Evolutionary conservation across 2,888 invertebrate genomes (phyloP), one percentile per base, ranked within the genome.

Genomic region (Metallyticus violacea): DNA sequence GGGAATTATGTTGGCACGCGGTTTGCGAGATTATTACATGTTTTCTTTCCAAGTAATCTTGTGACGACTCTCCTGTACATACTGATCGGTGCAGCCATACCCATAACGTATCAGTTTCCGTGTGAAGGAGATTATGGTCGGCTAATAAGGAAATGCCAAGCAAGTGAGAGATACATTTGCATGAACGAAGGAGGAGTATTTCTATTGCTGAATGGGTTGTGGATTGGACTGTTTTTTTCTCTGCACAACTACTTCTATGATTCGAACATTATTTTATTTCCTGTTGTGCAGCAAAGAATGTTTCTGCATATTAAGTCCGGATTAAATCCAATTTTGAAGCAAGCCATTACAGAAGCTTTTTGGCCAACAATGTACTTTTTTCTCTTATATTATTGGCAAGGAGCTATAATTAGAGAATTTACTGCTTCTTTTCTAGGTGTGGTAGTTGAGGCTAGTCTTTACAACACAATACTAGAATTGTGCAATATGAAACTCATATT

Each of bases 281-380:
- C 96, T 7, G 94, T 95, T n/a, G 93, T 96, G 25, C 95, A 95
- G 88, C 95, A 95, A 91, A 93, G 94, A 79, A 96, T 96, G 90
- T 93, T 96, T 88, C 93, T 94, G 5, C 94, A 95, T 90, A 93
- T 96, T 26, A 95, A 95, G 90, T 91, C 94, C 30, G 92, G 94
- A 0, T 90, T 96, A 7, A 92, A 92, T 82, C 91, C 92, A 2
- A 92, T 95, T 62, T 89, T 96, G 6, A 93, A 94, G 29, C 92
- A 92, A 87, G 94, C 95, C 26, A 93, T 95, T 87, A 90, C 91
- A 78, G 93, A 93, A 88, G 94, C 96, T 0, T 89, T 95, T 77
- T 92, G 93, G 90, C 96, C 96, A 25, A 94, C 94, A 6, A 85
- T 94, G 7, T 93, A 94, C 90, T 96, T 94, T 90, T 92, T 94